These are phyloP conservation scores for Remorina albescens DNA, from an alignment of 2,797 vertebrate species.

Conservation along the genomic window DNA sequence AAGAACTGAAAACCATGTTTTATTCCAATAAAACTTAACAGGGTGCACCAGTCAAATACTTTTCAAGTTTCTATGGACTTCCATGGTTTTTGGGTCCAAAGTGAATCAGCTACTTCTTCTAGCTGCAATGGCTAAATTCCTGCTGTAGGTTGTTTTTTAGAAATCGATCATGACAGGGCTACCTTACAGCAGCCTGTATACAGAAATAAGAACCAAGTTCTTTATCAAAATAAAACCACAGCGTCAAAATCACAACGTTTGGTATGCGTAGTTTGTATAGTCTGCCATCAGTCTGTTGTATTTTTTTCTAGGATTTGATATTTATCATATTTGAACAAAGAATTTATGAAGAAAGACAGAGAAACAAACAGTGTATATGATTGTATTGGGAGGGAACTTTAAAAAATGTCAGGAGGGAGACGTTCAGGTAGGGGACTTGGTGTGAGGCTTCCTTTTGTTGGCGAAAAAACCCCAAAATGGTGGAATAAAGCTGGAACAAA, in stretches of 20 bases:
- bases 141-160: no score
- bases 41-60: not conserved
- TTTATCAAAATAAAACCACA: constrained; percentile 7
- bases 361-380: constrained; percentile 9
- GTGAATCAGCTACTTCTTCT: not conserved
- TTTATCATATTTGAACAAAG: not conserved
- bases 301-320: not conserved
- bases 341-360: not conserved
- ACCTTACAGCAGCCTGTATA: no score
- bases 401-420: constrained; percentile 50
- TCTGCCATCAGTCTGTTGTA: no score
- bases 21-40: not conserved
- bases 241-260: no score
- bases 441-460: constrained; percentile 70
- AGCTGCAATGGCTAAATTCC: not conserved
- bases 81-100: not conserved
- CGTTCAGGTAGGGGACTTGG: constrained; percentile 68
- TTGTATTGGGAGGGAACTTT: constrained; percentile 43
- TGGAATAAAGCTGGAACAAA: constrained; percentile 70
- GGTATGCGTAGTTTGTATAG: no score
- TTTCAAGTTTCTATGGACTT: not conserved
- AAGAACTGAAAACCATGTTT: not conserved
- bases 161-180: no score
- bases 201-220: not conserved
- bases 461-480: constrained; percentile 76